Evolutionary conservation across 2,888 invertebrate genomes (phyloP).

Genomic region (Entomobrya proxima): DNA sequence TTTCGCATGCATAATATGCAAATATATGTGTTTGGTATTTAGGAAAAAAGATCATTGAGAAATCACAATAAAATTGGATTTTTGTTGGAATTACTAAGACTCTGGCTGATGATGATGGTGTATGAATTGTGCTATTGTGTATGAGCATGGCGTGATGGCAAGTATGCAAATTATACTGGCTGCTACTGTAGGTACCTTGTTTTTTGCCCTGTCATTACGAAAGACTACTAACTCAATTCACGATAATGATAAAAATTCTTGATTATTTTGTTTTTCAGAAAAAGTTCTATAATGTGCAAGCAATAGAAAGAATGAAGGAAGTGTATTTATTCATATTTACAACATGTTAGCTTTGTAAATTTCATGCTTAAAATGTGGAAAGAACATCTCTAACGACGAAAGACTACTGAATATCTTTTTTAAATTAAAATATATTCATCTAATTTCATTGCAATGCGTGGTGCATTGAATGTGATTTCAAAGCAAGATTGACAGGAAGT

Average conservation of each 20-base stretch:
- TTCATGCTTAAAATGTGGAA: too few species aligned
- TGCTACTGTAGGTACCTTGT: slow-evolving; percentile 9
- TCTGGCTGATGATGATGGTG: not conserved
- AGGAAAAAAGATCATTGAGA: too few species aligned
- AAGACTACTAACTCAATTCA: not conserved
- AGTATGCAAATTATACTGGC: slow-evolving; percentile 34
- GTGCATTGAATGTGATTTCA: not conserved
- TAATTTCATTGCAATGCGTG: too few species aligned
- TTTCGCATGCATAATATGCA: too few species aligned
- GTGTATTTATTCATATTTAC: too few species aligned
- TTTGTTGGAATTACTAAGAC: slow-evolving; percentile 25
- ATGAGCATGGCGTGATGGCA: slow-evolving; percentile 5
- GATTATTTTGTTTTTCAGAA: not conserved
- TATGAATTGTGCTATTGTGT: not conserved
- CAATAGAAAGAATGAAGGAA: not conserved
- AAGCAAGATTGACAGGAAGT: not conserved
- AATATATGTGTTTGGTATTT: too few species aligned
- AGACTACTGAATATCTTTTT: too few species aligned
- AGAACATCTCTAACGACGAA: too few species aligned
- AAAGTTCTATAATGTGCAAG: not conserved
- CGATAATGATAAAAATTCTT: not conserved
- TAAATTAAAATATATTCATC: too few species aligned
- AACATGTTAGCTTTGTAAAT: too few species aligned
- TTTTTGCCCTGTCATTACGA: not conserved
- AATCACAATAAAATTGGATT: not conserved